Evolutionary conservation across 2,888 invertebrate species (phyloP), one percentile per base, ranked within the genome.

Genomic region (Thereva nobilitata): DNA sequence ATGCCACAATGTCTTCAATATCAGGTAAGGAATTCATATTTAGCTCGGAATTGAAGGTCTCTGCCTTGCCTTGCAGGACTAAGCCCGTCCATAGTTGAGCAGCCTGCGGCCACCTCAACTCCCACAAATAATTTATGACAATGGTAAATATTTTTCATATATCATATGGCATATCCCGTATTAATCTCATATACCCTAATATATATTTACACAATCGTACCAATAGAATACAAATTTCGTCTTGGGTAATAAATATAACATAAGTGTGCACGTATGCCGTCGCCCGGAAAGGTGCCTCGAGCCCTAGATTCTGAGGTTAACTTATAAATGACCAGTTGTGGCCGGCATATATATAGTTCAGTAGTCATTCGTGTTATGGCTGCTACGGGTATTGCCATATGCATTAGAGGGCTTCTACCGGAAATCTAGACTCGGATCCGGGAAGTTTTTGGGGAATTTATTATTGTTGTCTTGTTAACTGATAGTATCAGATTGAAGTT

Each of bases 101-200:
- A 23, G 23, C 23, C 23, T 23, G 23, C 23, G 23, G 23, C 23
- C 23, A 23, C 23, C 23, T 23, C 23, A 23, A 23, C 23, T 23
- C 56, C 53, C 59, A 38, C 34, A 64, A 64, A 68, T 70, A 66
- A 70, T 70, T 70, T 70, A 70, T 70, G 67, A 70, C 67, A 70
- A 70, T 68, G 68, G 68, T 64, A 68, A 70, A 68, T 64, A 68
- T 70, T 70, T 70, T 67, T 70, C 70, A 70, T 70, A 70, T 70
- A 70, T 69, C 67, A 69, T 67, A 67, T 40, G 42, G 67, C 66
- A 69, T 70, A 68, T 67, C 63, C 47, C 42, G 57, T 67, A 69
- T 69, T 69, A 67, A 69, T 69, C 69, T 69, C 67, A 53, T 50
- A 41, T 53, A 63, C 54, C 53, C 59, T 41, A 69, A 66, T 63